Percentiles rank a stretch among this genome's conserved stretches.
Evolutionary conservation across 2,888 invertebrate genomes (phyloP).

Genomic region (Agrotis exclamationis): DNA sequence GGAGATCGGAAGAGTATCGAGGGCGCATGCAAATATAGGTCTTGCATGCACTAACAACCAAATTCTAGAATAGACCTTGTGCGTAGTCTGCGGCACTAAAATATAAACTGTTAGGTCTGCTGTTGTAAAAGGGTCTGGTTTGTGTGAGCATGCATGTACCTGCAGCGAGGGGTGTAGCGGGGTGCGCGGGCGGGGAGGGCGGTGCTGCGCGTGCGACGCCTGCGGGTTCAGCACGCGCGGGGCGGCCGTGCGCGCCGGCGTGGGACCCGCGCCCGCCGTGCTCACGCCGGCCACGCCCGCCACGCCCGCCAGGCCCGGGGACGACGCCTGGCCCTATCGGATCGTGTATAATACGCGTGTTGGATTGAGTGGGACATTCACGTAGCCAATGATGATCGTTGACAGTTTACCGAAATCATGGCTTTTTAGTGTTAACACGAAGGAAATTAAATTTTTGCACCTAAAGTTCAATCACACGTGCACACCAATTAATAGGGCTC

Average conservation of each 20-base stretch:
- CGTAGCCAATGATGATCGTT: neutral
- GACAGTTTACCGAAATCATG: neutral
- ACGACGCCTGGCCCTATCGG: slow-evolving; percentile 43
- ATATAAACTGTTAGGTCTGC: slow-evolving; percentile 11
- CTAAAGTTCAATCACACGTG: slow-evolving; percentile 11
- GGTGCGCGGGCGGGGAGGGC: slow-evolving; percentile 78
- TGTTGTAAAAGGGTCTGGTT: neutral
- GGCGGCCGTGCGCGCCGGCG: slow-evolving; percentile 51
- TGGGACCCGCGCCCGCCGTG: slow-evolving; percentile 42
- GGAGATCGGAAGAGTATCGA: slow-evolving; percentile 28
- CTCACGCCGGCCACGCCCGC: slow-evolving; percentile 48
- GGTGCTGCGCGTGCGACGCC: slow-evolving; percentile 77
- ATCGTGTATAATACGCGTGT: slow-evolving; percentile 16
- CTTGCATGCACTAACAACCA: slow-evolving; percentile 44
- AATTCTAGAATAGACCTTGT: slow-evolving; percentile 12
- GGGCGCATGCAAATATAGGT: slow-evolving; percentile 28
- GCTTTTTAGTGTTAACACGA: neutral
- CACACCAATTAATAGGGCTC: slow-evolving; percentile 7
- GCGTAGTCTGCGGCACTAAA: neutral
- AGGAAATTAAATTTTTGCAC: neutral
- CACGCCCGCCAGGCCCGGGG: slow-evolving; percentile 72
- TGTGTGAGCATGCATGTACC: slow-evolving; percentile 63
- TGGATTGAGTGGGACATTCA: slow-evolving; percentile 15
- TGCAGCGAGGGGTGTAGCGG: slow-evolving; percentile 73
- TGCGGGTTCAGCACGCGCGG: slow-evolving; percentile 83